Percentiles rank a stretch among this genome's conserved stretches.
These are phyloP conservation scores for Amphibalanus amphitrite DNA, from an alignment of 1,140 invertebrate genomes.

Conservation along the genomic window DNA sequence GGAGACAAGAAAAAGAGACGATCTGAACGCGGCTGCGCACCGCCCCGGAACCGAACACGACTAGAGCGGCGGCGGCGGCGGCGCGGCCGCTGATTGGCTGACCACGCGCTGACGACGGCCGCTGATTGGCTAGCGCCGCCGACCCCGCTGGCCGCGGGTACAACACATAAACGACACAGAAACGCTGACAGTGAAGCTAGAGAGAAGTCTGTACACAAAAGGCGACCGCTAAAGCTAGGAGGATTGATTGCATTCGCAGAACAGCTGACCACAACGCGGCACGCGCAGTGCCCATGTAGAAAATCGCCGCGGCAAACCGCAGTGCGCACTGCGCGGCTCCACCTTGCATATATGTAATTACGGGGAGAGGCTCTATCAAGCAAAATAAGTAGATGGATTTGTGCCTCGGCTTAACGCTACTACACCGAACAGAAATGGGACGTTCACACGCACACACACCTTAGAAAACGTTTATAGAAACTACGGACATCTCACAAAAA, in stretches of 20 bases:
- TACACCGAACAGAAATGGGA: background rate
- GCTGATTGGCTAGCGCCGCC: background rate
- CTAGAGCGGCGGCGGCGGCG: background rate
- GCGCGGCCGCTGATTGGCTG: background rate
- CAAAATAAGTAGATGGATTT: conserved; percentile 1
- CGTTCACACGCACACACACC: background rate
- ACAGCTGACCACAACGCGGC: background rate
- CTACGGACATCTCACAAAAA: conserved; percentile 1
- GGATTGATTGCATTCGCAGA: background rate
- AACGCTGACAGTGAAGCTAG: background rate
- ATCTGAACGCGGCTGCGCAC: background rate
- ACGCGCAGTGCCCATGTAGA: background rate
- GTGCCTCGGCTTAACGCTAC: background rate
- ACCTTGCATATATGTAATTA: background rate
- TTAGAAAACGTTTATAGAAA: conserved; percentile 2
- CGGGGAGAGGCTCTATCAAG: background rate
- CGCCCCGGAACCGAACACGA: background rate
- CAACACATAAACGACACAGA: background rate
- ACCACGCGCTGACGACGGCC: too few species aligned
- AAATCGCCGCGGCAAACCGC: background rate
- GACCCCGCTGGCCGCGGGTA: background rate
- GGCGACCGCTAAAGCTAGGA: background rate
- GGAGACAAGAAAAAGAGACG: background rate
- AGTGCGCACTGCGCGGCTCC: background rate
- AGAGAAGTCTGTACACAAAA: conserved; percentile 2